These are phyloP conservation scores for Willisornis vidua DNA, from an alignment of 2,113 vertebrate genomes.

Conservation along the genomic window DNA sequence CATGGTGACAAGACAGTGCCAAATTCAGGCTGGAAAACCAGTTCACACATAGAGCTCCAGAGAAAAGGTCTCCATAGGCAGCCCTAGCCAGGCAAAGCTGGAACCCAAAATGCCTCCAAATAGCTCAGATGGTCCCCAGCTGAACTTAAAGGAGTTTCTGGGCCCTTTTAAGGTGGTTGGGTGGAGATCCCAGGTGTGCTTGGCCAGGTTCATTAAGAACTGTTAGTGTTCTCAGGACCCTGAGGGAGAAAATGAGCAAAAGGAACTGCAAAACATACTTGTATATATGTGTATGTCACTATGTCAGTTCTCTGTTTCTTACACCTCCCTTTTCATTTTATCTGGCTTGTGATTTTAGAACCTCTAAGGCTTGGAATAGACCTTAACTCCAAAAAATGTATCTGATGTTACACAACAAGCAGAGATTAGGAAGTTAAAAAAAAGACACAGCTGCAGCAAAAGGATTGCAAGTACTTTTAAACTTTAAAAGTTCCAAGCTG, in stretches of 20 bases:
- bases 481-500: background rate
- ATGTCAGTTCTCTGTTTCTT: background rate
- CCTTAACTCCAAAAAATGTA: background rate
- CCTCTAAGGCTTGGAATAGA: background rate
- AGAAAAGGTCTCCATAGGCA: background rate
- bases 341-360: background rate
- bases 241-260: background rate
- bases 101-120: background rate
- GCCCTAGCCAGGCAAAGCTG: background rate
- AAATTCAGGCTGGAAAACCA: background rate
- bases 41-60: fast-evolving
- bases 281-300: background rate
- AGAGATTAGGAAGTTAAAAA: background rate
- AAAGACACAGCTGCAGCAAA: background rate
- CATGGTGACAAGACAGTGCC: background rate
- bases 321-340: background rate
- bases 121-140: background rate
- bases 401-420: background rate
- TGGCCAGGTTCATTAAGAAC: background rate
- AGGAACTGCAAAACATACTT: background rate
- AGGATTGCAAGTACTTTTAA: background rate
- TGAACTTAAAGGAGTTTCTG: background rate
- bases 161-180: background rate
- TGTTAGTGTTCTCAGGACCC: background rate
- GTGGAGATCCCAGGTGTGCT: background rate